Conservation (phyloP, 2,888 invertebrate species). For the Nyleta sp. region DNA sequence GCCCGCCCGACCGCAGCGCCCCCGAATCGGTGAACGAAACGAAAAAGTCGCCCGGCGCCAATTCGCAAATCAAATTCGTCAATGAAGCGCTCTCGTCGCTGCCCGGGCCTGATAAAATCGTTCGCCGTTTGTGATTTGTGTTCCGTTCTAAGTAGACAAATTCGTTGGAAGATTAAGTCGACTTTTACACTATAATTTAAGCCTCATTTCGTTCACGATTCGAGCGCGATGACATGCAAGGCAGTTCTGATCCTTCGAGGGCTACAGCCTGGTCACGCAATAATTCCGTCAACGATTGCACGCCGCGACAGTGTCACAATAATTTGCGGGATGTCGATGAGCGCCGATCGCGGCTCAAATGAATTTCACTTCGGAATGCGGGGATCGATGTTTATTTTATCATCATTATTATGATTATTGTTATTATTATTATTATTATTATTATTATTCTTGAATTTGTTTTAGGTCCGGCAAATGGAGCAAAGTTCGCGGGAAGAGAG, state of each 20-base stretch:
- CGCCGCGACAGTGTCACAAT: constrained; percentile 64
- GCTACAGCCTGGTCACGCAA: constrained; percentile 65
- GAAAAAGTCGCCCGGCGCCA: constrained; percentile 58
- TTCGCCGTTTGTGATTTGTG: constrained; percentile 41
- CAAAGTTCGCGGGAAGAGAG: too few species aligned
- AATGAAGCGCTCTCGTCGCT: too few species aligned
- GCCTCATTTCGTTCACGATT: constrained; percentile 61
- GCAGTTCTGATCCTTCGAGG: constrained; percentile 63
- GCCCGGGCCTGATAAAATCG: constrained; percentile 26
- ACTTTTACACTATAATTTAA: constrained; percentile 65
- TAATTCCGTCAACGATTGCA: constrained; percentile 63
- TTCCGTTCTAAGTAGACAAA: constrained; percentile 56
- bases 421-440: too few species aligned
- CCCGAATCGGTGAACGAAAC: background rate
- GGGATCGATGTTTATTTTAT: too few species aligned
- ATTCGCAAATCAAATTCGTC: constrained; percentile 24
- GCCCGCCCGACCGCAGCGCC: too few species aligned
- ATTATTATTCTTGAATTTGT: too few species aligned
- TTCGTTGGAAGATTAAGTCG: constrained; percentile 64
- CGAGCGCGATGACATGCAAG: constrained; percentile 65
- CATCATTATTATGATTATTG: too few species aligned
- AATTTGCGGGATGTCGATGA: constrained; percentile 62
- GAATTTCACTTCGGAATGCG: constrained; percentile 42
- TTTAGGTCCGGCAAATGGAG: too few species aligned
- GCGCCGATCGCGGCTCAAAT: constrained; percentile 28